Conservation (phyloP, 2,888 invertebrate genomes). For the Bellardia pandia region DNA sequence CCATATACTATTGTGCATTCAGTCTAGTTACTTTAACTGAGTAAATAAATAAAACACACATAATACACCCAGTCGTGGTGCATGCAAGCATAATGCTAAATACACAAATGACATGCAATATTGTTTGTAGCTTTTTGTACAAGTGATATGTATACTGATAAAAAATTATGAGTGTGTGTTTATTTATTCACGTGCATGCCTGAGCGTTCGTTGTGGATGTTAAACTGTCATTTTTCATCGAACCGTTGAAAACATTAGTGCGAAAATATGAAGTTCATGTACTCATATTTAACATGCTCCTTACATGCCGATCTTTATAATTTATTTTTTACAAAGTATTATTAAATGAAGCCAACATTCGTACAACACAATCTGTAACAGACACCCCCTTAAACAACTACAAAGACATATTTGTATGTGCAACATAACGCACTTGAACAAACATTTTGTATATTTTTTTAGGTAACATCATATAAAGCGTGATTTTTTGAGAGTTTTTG, state of each 20-base stretch:
- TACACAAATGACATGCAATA: constrained; percentile 24
- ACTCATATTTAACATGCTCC: constrained; percentile 7
- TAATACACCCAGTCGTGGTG: background rate
- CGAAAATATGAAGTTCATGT: background rate
- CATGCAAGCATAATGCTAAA: constrained; percentile 3
- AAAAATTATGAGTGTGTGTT: background rate
- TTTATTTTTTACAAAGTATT: background rate
- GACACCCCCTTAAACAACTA: background rate
- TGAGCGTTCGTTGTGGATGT: constrained; percentile 12
- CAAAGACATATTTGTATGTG: background rate
- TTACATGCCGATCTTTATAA: background rate
- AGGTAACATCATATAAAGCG: no score
- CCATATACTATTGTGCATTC: background rate
- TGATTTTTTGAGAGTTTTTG: no score
- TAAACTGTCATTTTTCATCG: constrained; percentile 20
- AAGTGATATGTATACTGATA: background rate
- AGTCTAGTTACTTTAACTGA: constrained; percentile 1
- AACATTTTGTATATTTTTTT: background rate
- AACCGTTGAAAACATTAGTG: constrained; percentile 7
- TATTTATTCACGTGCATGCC: background rate
- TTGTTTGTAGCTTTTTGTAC: background rate
- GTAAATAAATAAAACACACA: constrained; percentile 9
- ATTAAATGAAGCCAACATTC: constrained; percentile 24
- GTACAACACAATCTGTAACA: background rate
- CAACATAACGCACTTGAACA: background rate